Evolutionary conservation across 2,797 vertebrate species (phyloP).

Genomic region (Ctenosaura bakeri): DNA sequence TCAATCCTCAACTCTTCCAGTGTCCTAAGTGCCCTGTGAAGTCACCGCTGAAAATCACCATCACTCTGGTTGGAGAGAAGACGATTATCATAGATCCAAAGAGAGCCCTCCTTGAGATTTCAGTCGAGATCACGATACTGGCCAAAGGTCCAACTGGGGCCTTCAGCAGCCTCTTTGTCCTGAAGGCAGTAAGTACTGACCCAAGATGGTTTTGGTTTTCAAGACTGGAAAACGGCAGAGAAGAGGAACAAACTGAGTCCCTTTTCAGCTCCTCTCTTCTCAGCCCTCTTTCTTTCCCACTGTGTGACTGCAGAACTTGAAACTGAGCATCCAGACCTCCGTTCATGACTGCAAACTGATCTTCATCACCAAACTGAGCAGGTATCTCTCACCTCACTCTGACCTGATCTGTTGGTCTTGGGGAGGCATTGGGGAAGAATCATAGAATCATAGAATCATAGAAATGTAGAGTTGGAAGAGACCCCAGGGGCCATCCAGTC

Average conservation of each 20-base stretch:
- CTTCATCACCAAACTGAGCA: not conserved
- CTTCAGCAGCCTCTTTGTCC: not conserved
- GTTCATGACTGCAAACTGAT: not conserved
- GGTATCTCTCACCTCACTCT: not conserved
- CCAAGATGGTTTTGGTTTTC: not conserved
- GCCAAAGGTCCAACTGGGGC: not conserved
- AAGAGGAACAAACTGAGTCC: no score
- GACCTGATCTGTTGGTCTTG: rapidly evolving
- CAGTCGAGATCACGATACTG: not conserved
- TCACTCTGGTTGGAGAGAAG: not conserved
- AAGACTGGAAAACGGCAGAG: not conserved
- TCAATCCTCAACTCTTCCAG: not conserved
- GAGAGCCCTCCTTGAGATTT: not conserved
- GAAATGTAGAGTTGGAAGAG: no score
- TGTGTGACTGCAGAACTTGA: constrained; percentile 12
- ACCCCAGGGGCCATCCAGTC: no score
- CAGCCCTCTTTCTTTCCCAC: not conserved
- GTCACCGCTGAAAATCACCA: not conserved
- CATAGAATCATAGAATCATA: no score
- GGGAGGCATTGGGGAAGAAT: no score
- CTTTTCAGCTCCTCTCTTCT: not conserved
- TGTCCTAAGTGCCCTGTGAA: constrained; percentile 15
- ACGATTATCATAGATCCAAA: not conserved
- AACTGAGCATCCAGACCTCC: not conserved
- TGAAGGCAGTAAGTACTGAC: constrained; percentile 1